Conservation (phyloP, 2,797 vertebrate species). For the Galagoides demidoff region DNA sequence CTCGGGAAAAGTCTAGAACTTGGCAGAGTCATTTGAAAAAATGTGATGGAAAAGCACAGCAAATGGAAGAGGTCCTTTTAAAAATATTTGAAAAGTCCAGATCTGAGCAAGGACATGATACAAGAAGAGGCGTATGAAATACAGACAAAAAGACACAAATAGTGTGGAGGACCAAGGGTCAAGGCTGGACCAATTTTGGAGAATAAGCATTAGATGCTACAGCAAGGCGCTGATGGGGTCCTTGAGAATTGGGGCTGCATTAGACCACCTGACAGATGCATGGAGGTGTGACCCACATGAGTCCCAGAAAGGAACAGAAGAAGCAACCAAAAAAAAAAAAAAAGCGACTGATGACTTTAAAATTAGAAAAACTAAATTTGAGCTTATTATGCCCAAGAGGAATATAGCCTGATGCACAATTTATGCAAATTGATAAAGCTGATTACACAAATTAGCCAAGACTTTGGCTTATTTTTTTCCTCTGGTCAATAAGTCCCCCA, state of each 20-base stretch:
- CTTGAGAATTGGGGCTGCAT: not conserved
- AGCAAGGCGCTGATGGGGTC: not conserved
- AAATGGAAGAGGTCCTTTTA: not conserved
- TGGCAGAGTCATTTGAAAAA: not conserved
- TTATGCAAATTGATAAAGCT: conserved; percentile 85
- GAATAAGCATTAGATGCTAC: not conserved
- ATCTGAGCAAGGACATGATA: not conserved
- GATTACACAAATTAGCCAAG: conserved; percentile 83
- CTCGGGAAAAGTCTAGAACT: not conserved
- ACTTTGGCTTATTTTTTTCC: conserved; percentile 80
- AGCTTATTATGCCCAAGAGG: conserved; percentile 84
- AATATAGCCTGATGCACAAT: conserved; percentile 83
- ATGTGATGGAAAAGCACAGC: not conserved
- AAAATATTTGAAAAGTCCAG: conserved; percentile 21
- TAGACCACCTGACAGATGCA: conserved; percentile 79
- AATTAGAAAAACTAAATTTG: conserved; percentile 85
- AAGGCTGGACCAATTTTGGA: not conserved
- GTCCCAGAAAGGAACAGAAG: conserved; percentile 73
- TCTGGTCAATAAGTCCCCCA: conserved; percentile 79
- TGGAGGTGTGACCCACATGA: conserved; percentile 68
- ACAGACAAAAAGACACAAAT: not conserved
- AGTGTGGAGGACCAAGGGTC: not conserved
- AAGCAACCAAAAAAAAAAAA: conserved; percentile 39
- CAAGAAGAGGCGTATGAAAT: not conserved
- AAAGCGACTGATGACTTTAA: conserved; percentile 80